Evolutionary conservation across 1,140 invertebrate genomes (phyloP).

Genomic region (Oedothorax gibbosus): DNA sequence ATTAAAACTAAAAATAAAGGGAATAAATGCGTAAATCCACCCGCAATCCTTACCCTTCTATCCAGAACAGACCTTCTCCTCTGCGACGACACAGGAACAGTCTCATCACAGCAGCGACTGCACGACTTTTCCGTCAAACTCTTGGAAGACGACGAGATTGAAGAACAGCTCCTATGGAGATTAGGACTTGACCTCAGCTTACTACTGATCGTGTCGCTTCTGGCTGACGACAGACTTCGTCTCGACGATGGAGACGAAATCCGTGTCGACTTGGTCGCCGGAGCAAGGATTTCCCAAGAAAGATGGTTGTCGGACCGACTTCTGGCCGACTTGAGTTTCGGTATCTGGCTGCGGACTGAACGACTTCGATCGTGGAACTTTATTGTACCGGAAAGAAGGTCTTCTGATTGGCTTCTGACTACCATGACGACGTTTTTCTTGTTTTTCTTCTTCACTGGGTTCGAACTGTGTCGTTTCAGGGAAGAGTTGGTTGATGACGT

Average conservation of each 20-base stretch:
- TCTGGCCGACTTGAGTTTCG: neutral
- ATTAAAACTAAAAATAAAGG: too few species aligned
- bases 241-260: conserved; percentile 35
- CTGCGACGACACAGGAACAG: neutral
- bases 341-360: too few species aligned
- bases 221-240: conserved; percentile 41
- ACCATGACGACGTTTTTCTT: conserved; percentile 36
- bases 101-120: neutral
- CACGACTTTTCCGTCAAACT: conserved; percentile 17
- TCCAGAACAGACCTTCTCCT: conserved; percentile 25
- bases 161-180: conserved; percentile 26
- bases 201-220: conserved; percentile 45
- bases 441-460: conserved; percentile 28
- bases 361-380: neutral
- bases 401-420: neutral
- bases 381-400: neutral
- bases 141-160: conserved; percentile 12
- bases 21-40: too few species aligned
- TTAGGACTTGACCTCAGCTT: conserved; percentile 11
- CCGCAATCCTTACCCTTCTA: conserved; percentile 9
- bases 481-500: conserved; percentile 37
- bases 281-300: neutral
- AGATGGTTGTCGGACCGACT: conserved; percentile 13
- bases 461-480: conserved; percentile 28
- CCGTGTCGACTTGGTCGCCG: neutral